Base-by-base conservation (phyloP, 2,797 vertebrate species). In the Cyclopterus lumpus region DNA sequence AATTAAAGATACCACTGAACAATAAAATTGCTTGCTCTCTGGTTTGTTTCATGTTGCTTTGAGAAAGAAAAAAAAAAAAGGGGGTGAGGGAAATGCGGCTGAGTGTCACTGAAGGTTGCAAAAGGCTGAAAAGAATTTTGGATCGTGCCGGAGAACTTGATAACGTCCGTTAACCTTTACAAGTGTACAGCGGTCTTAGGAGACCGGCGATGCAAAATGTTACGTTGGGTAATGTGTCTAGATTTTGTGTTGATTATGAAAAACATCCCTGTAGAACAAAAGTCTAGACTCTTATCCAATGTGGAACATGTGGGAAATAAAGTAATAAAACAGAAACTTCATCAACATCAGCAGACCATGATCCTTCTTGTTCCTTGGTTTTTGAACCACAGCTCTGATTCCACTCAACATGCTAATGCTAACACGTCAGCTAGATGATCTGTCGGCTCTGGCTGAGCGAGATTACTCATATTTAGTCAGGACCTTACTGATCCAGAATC, bases 1-100 rank as follows among this genome's bases (percentile, higher is more conserved):
- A 95, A 96, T 95, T 95, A 95, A 95, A 95, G 94, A 95, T 95
- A 95, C 92, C 94, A 94, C 79, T 95, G 94, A 95, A 95, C 94
- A 96, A 95, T 95, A 94, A 95, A 95, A 96, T 95, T 95, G 93
- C 93, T 94, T 94, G 93, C 94, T 94, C 92, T 91, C 92, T 86
- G 92, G 94, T 94, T 95, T 95, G 92, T 95, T 95, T 95, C 93
- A 92, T 92, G 92, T 92, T 87, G 86, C 91, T 92, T 88, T 77
- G 81, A 89, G 86, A 73, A 83, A 84, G 87, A 85, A 85, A 70
- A 34, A 26, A 51, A 14, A 40, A 7, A 36, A 28, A 26, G 15
- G 51, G 79, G 86, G 73, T 71, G 81, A 88, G 80, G 72, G 69
- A 87, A 86, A 86, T 73, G 72, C 18, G 20, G 63, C 81, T 73